These are phyloP conservation scores for Synanceia verrucosa DNA, from an alignment of 2,797 vertebrate genomes.

Conservation along the genomic window DNA sequence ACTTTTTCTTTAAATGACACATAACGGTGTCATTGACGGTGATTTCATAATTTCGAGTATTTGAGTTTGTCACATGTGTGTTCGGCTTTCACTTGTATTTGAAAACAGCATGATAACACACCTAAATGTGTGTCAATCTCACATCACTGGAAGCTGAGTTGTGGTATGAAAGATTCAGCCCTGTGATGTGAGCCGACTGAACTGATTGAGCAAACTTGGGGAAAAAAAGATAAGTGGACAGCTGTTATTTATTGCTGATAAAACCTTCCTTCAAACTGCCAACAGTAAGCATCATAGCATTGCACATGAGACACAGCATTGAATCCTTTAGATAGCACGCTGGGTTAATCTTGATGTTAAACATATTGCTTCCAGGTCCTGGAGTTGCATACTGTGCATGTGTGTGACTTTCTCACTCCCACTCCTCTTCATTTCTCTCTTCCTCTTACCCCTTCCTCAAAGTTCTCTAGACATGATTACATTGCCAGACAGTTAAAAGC, in stretches of 20 bases:
- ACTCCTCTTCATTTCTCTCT: constrained; percentile 2
- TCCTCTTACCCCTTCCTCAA: constrained; percentile 25
- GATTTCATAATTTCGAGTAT: neutral
- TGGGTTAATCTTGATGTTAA: constrained; percentile 30
- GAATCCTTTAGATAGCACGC: constrained; percentile 2
- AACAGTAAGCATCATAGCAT: constrained; percentile 1
- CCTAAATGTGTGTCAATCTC: neutral
- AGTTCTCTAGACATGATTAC: constrained; percentile 49
- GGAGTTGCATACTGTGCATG: constrained; percentile 1
- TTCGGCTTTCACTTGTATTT: neutral
- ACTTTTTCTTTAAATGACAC: neutral
- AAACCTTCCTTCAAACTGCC: constrained; percentile 1
- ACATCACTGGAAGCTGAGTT: no score
- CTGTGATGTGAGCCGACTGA: neutral
- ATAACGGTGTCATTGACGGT: neutral
- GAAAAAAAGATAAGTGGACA: neutral
- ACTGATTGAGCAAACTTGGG: neutral
- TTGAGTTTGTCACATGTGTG: neutral
- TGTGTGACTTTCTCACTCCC: constrained; percentile 2
- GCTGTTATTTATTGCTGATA: constrained; percentile 10
- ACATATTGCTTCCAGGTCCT: constrained; percentile 37
- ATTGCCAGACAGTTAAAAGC: constrained; percentile 58
- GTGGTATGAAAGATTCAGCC: neutral
- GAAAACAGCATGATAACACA: neutral
- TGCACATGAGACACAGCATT: neutral